Percentiles rank a stretch among this genome's conserved stretches.
phyloP scores from a whole-genome alignment of 2,797 vertebrate species.

The Ambastaia sidthimunki region DNA sequence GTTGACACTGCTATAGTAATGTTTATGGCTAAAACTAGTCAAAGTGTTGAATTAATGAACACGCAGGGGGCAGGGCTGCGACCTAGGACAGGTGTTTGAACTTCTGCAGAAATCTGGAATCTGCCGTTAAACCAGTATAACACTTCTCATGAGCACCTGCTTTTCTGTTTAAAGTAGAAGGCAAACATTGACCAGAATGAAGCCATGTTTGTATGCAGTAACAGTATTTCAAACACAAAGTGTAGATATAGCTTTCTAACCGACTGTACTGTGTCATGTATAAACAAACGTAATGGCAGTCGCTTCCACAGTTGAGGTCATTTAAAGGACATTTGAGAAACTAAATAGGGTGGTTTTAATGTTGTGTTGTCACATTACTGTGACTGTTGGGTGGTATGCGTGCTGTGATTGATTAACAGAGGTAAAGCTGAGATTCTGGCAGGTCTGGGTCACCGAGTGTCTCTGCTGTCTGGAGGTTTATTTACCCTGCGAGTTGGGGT shows the following conservation, averaged over 20 bases:
- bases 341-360: too few species aligned
- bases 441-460: conserved; percentile 8
- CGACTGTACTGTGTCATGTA: too few species aligned
- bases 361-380: not conserved
- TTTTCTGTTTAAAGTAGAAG: not conserved
- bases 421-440: not conserved
- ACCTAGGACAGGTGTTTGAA: not conserved
- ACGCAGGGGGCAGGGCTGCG: not conserved
- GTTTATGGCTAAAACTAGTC: not conserved
- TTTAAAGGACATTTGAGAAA: too few species aligned
- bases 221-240: not conserved
- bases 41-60: not conserved
- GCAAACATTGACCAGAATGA: not conserved
- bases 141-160: not conserved
- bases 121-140: not conserved
- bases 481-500: conserved; percentile 46
- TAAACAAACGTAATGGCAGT: too few species aligned
- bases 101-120: not conserved
- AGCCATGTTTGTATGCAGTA: not conserved
- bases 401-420: conserved; percentile 36
- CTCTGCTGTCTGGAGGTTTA: conserved; percentile 35
- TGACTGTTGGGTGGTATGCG: not conserved
- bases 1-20: too few species aligned
- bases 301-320: too few species aligned
- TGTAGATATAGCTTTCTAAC: not conserved